Percentiles rank a stretch among this genome's conserved stretches.
Conservation (phyloP, 2,888 invertebrate species). For the Caenorhabditis wallacei region DNA sequence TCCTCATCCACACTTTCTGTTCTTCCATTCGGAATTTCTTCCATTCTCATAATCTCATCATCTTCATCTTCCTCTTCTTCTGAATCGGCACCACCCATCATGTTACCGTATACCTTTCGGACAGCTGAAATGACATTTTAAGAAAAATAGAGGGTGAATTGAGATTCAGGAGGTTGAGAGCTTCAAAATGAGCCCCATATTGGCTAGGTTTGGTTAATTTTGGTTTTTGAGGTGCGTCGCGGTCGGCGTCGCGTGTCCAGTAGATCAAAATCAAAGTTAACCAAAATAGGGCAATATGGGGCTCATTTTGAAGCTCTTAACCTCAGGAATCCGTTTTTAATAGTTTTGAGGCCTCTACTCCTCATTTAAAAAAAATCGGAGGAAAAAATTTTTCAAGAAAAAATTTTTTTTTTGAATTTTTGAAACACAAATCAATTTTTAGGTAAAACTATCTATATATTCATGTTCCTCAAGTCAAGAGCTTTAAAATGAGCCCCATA, state of each 20-base stretch:
- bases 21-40: slow-evolving; percentile 22
- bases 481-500: slow-evolving; percentile 15
- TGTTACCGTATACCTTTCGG: slow-evolving; percentile 79
- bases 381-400: no score
- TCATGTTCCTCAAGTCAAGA: background rate
- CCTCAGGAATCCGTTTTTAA: background rate
- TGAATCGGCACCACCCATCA: slow-evolving; percentile 81
- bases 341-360: no score
- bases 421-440: background rate
- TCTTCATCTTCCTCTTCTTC: slow-evolving; percentile 45
- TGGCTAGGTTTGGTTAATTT: background rate
- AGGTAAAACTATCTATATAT: background rate
- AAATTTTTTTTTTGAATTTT: no score
- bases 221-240: background rate
- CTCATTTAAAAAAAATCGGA: no score
- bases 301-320: slow-evolving; percentile 13
- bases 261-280: background rate
- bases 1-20: slow-evolving; percentile 8
- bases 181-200: slow-evolving; percentile 13
- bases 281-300: background rate
- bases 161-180: background rate
- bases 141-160: background rate
- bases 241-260: no score
- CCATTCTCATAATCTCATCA: slow-evolving; percentile 43
- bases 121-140: slow-evolving; percentile 36